A percentile compares a stretch with the other conserved stretches of the same genome.
Evolutionary conservation across 2,113 vertebrate species (phyloP).

Genomic region (Acinonyx jubatus): DNA sequence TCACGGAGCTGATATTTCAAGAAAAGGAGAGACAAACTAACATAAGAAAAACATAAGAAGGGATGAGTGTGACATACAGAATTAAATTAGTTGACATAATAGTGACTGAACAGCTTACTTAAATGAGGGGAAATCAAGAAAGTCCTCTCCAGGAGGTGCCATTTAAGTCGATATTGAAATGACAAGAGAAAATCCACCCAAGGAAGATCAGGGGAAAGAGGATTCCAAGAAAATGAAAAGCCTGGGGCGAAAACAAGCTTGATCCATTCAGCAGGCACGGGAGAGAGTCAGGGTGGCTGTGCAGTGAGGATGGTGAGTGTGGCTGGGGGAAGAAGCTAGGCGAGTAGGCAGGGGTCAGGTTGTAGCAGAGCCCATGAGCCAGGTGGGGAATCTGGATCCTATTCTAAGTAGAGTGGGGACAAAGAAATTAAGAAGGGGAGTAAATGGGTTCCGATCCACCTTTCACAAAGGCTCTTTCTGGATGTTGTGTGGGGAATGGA

Average conservation of each 20-base stretch:
- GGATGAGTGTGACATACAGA: not conserved
- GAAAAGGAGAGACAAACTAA: not conserved
- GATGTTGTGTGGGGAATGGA: not conserved
- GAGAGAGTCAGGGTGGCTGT: not conserved
- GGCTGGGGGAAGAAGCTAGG: not conserved
- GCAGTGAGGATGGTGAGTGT: rapidly evolving
- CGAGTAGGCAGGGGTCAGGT: not conserved
- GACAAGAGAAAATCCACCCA: not conserved
- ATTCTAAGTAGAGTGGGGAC: not conserved
- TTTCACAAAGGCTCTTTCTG: not conserved
- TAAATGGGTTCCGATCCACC: not conserved
- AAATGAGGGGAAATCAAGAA: not conserved
- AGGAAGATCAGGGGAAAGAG: not conserved
- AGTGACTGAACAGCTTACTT: not conserved
- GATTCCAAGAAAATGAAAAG: not conserved
- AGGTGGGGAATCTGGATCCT: not conserved
- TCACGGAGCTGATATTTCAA: not conserved
- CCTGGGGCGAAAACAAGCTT: not conserved
- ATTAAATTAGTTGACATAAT: not conserved
- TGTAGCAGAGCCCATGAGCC: not conserved
- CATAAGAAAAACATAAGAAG: not conserved
- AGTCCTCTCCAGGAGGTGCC: not conserved
- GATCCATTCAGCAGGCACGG: not conserved
- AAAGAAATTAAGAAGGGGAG: not conserved
- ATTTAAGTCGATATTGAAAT: not conserved